Base-by-base conservation (phyloP, 64 coral and sea anemone genomes). In the Montipora cactus region DNA sequence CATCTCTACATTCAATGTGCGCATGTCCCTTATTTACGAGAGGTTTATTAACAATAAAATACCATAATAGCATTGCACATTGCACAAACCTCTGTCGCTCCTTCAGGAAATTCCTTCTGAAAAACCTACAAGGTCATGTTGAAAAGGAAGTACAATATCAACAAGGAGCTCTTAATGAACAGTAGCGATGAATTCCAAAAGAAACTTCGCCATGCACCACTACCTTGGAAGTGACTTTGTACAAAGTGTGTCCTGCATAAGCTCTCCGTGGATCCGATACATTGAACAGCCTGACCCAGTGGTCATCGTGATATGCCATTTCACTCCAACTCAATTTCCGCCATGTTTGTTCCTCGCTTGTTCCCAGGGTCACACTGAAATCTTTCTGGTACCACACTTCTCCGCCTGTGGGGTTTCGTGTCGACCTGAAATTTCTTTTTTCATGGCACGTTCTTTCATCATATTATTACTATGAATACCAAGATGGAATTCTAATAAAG, bases 231-330 rank as follows among this genome's bases (percentile, higher is more conserved):
- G 74, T 90, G 48, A 79, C 78, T 90, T 90, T 70, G 44, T 90
- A 90, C 44, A 99, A 44, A 53, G 98, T 99, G 62, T 96, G 87
- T 1, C 98, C 95, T 55, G 92, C 95, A 78, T 89, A 90, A 76
- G 98, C 88, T 58, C 96, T 96, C 48, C 95, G 77, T 3, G 98
- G 98, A 74, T 99, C 90, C 12, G 98, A 96, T 75, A 99, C 98
- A 77, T 96, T 91, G 75, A 96, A 99, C 50, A 90, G 81, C 77
- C 95, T 88, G 80, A 95, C 72, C 94, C 89, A 96, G 19, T 87
- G 89, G 21, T 99, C 89, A 76, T 93, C 95, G 57, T 48, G 59
- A 49, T 78, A 66, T 44, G 44, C 82, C 82, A 86, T 86, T 49
- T 16, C 62, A 71, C 53, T 48, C 28, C 18, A 7, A 4, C 8